Evolutionary conservation across 2,797 vertebrate species (phyloP).

Genomic region (Podarcis siculus): DNA sequence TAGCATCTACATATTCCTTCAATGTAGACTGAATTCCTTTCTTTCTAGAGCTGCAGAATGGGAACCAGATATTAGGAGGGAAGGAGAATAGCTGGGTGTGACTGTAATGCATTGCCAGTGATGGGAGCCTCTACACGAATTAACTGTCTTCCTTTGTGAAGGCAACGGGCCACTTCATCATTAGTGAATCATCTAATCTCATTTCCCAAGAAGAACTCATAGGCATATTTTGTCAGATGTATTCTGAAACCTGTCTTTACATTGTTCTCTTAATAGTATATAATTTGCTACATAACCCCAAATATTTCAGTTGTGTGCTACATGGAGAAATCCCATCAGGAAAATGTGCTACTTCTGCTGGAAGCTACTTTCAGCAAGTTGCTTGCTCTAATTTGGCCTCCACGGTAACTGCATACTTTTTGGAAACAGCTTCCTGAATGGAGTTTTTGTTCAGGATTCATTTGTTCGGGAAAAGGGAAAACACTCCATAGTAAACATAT

Average conservation of each 20-base stretch:
- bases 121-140: neutral
- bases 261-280: slow-evolving; percentile 2
- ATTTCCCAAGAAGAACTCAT: neutral
- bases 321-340: neutral
- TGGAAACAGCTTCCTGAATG: neutral
- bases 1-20: neutral
- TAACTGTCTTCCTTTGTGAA: neutral
- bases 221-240: slow-evolving; percentile 14
- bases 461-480: accelerated
- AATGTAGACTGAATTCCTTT: neutral
- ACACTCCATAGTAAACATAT: neutral
- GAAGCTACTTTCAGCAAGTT: neutral
- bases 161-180: neutral
- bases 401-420: neutral
- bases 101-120: neutral
- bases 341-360: neutral
- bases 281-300: slow-evolving; percentile 1
- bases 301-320: slow-evolving; percentile 6
- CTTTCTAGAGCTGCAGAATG: neutral
- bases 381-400: neutral
- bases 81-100: neutral
- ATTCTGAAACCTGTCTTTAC: neutral
- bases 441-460: accelerated
- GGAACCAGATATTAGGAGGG: neutral
- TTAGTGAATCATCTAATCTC: slow-evolving; percentile 9